Evolutionary conservation across 2,888 invertebrate species (phyloP).

Genomic region (Orthonychiurus folsomi): DNA sequence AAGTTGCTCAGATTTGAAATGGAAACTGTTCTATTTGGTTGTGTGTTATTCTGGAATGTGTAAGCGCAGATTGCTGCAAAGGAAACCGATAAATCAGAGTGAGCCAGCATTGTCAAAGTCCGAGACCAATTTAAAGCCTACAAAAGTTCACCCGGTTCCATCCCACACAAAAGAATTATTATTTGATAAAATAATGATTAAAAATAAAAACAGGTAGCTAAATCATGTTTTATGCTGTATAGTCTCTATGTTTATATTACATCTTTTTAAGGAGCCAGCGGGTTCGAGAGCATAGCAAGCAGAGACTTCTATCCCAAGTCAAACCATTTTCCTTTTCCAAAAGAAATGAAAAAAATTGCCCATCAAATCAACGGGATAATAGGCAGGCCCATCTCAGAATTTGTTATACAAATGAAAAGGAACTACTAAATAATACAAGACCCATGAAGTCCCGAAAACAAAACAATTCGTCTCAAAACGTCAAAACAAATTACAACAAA

Average conservation of each 20-base stretch:
- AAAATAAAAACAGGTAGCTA: slow-evolving; percentile 33
- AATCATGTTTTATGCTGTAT: slow-evolving; percentile 1
- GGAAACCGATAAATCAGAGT: slow-evolving; percentile 34
- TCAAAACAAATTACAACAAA: slow-evolving; percentile 31
- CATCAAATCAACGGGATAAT: neutral
- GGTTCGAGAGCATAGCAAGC: slow-evolving; percentile 36
- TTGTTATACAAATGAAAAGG: neutral
- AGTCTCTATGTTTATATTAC: slow-evolving; percentile 4
- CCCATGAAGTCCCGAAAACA: slow-evolving; percentile 19
- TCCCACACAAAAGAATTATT: slow-evolving; percentile 35
- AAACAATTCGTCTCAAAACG: neutral
- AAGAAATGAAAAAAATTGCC: slow-evolving; percentile 9
- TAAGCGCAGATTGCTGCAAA: slow-evolving; percentile 20
- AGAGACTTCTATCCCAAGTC: slow-evolving; percentile 35
- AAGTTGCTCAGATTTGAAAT: neutral
- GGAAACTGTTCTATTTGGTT: neutral
- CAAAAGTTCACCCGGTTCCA: slow-evolving; percentile 36
- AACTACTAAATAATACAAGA: slow-evolving; percentile 28
- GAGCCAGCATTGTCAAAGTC: slow-evolving; percentile 18
- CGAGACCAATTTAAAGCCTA: slow-evolving; percentile 18
- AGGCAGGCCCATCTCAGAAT: no score
- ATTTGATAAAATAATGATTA: slow-evolving; percentile 37
- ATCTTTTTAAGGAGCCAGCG: slow-evolving; percentile 15
- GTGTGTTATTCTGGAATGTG: neutral
- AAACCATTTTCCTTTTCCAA: slow-evolving; percentile 38